Evolutionary conservation across 2,888 invertebrate species (phyloP).

Genomic region (Papilio protenor): DNA sequence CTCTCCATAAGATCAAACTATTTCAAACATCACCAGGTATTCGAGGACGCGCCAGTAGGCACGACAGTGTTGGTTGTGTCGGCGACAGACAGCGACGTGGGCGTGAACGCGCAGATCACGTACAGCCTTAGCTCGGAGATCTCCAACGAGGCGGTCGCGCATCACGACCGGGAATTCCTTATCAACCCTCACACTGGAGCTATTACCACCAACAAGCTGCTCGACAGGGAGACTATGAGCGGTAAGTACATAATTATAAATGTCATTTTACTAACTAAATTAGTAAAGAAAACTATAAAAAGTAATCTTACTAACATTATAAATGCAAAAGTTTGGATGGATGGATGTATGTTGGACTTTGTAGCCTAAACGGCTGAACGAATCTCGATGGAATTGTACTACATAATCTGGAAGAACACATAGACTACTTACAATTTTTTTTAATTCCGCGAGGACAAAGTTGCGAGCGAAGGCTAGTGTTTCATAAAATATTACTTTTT

Average conservation of each 20-base stretch:
- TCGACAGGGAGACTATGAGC: slow-evolving; percentile 93
- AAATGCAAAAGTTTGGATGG: no score
- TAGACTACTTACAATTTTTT: no score
- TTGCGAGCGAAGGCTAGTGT: no score
- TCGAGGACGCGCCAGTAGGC: slow-evolving; percentile 96
- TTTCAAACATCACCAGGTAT: slow-evolving; percentile 79
- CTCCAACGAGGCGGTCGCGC: slow-evolving; percentile 86
- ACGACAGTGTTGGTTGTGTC: slow-evolving; percentile 96
- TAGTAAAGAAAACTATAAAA: background rate
- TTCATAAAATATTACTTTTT: background rate
- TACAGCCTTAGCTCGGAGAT: slow-evolving; percentile 87
- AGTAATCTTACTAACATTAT: no score
- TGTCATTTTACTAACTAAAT: background rate
- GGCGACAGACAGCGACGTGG: slow-evolving; percentile 97
- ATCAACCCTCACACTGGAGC: slow-evolving; percentile 98
- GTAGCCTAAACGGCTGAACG: no score
- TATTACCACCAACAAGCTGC: slow-evolving; percentile 91
- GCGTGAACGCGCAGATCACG: slow-evolving; percentile 95
- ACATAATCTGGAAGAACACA: no score
- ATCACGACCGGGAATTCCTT: slow-evolving; percentile 89
- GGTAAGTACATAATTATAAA: slow-evolving; percentile 62
- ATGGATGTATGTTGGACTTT: no score
- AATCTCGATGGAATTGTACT: no score
- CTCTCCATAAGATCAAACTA: background rate
- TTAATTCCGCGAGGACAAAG: no score